Evolutionary conservation across 2,888 invertebrate genomes (phyloP).

Genomic region (Ochlodes sylvanus): DNA sequence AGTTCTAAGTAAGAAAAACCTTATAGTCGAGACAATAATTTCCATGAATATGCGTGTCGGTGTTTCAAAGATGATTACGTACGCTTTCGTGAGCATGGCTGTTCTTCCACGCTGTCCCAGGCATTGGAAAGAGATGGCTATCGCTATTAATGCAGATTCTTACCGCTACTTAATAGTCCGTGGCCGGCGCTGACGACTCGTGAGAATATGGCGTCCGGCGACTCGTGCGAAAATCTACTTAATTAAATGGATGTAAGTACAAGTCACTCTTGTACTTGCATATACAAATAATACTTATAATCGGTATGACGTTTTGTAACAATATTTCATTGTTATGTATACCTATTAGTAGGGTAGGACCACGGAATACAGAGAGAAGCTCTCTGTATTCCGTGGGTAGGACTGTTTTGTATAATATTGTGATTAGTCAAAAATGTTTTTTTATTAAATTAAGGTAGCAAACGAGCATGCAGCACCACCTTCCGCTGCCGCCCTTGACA

Average conservation of each 20-base stretch:
- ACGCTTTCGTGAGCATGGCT: constrained; percentile 37
- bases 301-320: no score
- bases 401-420: no score
- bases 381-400: no score
- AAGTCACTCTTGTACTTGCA: not conserved
- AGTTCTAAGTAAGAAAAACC: constrained; percentile 1
- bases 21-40: constrained; percentile 2
- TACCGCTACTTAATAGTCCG: constrained; percentile 68
- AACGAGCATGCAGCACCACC: no score
- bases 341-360: no score
- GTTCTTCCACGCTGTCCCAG: constrained; percentile 20
- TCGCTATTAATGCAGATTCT: constrained; percentile 72
- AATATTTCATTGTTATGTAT: no score
- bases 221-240: constrained; percentile 47
- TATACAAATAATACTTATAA: no score
- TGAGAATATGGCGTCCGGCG: constrained; percentile 67
- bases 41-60: constrained; percentile 30
- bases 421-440: no score
- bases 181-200: constrained; percentile 57
- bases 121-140: constrained; percentile 51
- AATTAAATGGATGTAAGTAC: constrained; percentile 43
- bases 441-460: no score
- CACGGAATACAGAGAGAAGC: no score
- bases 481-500: no score
- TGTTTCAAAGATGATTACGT: constrained; percentile 38